Evolutionary conservation across 2,888 invertebrate species (phyloP).

Genomic region (Torymus tubicola): DNA sequence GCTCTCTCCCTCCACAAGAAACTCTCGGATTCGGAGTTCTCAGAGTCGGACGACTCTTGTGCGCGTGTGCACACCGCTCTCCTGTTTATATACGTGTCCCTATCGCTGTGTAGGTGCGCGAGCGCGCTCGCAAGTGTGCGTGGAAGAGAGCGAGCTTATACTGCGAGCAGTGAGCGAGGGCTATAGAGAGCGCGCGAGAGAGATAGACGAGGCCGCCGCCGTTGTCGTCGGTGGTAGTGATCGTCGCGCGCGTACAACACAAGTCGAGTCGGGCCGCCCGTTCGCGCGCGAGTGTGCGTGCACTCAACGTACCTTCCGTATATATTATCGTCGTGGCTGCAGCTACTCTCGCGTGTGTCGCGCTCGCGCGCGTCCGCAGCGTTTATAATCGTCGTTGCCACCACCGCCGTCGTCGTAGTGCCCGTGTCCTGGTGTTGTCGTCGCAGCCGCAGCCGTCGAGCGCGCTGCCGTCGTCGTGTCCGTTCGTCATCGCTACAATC

Average conservation of each 20-base stretch:
- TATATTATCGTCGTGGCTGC: slow-evolving; percentile 45
- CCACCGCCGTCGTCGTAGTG: slow-evolving; percentile 19
- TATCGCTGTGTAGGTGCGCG: too few relatives aligned
- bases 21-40: too few relatives aligned
- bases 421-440: slow-evolving; percentile 36
- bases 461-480: background rate
- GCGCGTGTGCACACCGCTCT: too few relatives aligned
- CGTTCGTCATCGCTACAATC: background rate
- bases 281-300: background rate
- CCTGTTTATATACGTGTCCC: too few relatives aligned
- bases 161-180: too few relatives aligned
- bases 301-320: background rate
- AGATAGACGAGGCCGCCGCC: too few relatives aligned
- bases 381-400: slow-evolving; percentile 7
- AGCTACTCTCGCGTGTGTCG: slow-evolving; percentile 50
- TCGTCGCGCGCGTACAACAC: background rate
- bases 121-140: too few relatives aligned
- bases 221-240: background rate
- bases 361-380: slow-evolving; percentile 52
- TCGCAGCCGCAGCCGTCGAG: slow-evolving; percentile 24
- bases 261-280: background rate
- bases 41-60: too few relatives aligned
- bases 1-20: too few relatives aligned
- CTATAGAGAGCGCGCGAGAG: too few relatives aligned
- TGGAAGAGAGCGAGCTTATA: too few relatives aligned